Evolutionary conservation across 53 echinoderm and acorn worm genomes (phyloP), one percentile per base, ranked within the genome.

Genomic region (Holothuria leucospilota): DNA sequence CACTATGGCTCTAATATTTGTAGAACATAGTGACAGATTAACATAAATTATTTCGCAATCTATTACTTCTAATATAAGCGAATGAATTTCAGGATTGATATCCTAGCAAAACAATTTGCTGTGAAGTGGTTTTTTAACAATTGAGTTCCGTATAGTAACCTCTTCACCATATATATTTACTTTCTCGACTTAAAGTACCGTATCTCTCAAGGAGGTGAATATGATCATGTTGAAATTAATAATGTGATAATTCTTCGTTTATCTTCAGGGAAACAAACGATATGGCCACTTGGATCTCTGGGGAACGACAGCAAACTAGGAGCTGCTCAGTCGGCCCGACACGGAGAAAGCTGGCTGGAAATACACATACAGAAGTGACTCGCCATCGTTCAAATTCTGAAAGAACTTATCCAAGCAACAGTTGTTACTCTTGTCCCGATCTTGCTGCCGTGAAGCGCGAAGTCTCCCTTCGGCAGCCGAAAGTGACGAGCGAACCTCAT

Each of bases 371-470:
- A 16, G 59, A 41, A 8, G 29, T 69, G 29, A 27, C 7, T 40
- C 40, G 24, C 18, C 69, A 69, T 40, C 85, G 39, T 26, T 85
- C 86, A 26, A 27, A 24, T 53, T 85, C 63, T 30, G 74, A 38
- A 16, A 23, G 38, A 20, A 29, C 63, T 46, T 46, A 61, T 14
- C 52, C 86, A 21, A 38, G 41, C n/a, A 62, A 68, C 62, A 78
- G 82, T 30, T 90, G 60, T 64, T 71, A 70, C 24, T 95, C 96
- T 15, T 95, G 96, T 34, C 96, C 96, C 9, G 89, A 95, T 73
- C 85, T 95, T 24, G 78, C 91, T 38, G 70, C 87, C 34, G 91
- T 89, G 15, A 86, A 40, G 82, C 59, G 29, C 39, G 73, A 61
- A 6, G 9, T n/a, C 4, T 51, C 29, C 60, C 34, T 58, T n/a